Percentiles rank a stretch among this genome's conserved stretches.
These are phyloP conservation scores for Alaudala cheleensis DNA, from an alignment of 2,113 vertebrate species.

Conservation along the genomic window DNA sequence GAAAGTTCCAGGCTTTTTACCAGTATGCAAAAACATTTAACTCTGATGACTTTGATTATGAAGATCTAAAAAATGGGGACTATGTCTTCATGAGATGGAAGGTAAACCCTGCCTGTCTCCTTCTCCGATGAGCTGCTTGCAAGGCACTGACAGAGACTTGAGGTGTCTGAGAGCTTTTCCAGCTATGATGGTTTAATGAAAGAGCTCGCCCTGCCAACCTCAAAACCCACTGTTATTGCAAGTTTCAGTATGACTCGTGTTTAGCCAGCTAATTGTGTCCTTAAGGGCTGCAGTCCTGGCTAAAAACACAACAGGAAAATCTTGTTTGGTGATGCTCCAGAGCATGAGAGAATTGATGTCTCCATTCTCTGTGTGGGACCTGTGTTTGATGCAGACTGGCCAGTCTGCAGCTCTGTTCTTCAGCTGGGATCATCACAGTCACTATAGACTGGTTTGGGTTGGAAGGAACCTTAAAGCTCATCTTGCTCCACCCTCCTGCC, in stretches of 20 bases:
- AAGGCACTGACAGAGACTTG: background rate
- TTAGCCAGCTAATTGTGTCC: conserved; percentile 26
- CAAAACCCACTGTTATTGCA: background rate
- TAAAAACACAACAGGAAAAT: conserved; percentile 37
- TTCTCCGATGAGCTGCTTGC: background rate
- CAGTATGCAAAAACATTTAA: conserved; percentile 98
- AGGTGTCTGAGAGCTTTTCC: background rate
- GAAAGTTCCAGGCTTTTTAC: conserved; percentile 98
- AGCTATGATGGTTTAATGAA: background rate
- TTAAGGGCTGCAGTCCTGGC: background rate
- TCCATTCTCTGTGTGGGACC: background rate
- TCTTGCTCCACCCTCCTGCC: background rate
- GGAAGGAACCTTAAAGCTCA: background rate
- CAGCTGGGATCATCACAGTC: background rate
- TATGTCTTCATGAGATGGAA: conserved; percentile 99
- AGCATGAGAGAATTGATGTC: background rate
- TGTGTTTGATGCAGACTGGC: background rate
- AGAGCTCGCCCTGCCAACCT: background rate
- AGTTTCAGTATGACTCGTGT: background rate
- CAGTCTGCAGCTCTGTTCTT: background rate
- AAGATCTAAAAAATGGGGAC: conserved; percentile 91
- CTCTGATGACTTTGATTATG: conserved; percentile 95
- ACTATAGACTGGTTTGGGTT: background rate
- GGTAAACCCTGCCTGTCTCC: conserved; percentile 69
- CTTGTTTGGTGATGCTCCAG: background rate